Evolutionary conservation across 2,797 vertebrate species (phyloP).

Genomic region (Mus minutoides): DNA sequence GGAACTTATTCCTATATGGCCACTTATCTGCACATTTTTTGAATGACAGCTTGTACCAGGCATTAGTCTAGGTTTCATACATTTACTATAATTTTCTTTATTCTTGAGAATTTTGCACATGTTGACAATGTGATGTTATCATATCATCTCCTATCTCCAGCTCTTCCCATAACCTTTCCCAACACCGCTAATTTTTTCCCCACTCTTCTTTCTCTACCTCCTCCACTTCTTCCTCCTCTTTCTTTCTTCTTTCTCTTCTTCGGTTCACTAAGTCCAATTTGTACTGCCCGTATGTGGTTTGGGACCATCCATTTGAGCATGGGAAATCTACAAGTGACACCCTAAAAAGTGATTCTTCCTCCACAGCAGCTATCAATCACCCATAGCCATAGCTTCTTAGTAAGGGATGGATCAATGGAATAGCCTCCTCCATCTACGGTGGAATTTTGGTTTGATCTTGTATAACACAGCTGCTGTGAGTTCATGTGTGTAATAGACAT

Average conservation of each 20-base stretch:
- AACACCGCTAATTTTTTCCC: background rate
- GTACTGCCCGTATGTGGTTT: background rate
- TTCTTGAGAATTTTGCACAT: background rate
- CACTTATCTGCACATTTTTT: background rate
- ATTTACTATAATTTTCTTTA: background rate
- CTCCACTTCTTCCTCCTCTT: background rate
- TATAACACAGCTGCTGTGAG: background rate
- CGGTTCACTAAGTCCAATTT: background rate
- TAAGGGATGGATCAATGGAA: background rate
- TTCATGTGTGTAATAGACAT: background rate
- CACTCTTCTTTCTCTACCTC: too few species aligned
- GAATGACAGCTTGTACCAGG: background rate
- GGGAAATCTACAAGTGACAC: background rate
- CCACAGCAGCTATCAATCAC: background rate
- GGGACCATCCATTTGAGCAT: background rate
- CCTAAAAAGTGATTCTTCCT: background rate
- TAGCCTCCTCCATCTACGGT: background rate
- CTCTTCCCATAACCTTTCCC: background rate
- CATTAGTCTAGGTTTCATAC: background rate
- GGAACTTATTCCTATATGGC: background rate
- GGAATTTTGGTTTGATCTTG: background rate
- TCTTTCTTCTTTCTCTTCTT: background rate
- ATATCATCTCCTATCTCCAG: background rate
- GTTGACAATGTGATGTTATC: background rate
- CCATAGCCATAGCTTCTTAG: background rate